Evolutionary conservation across 2,888 invertebrate species (phyloP).

Genomic region (Hypolimnas misippus): DNA sequence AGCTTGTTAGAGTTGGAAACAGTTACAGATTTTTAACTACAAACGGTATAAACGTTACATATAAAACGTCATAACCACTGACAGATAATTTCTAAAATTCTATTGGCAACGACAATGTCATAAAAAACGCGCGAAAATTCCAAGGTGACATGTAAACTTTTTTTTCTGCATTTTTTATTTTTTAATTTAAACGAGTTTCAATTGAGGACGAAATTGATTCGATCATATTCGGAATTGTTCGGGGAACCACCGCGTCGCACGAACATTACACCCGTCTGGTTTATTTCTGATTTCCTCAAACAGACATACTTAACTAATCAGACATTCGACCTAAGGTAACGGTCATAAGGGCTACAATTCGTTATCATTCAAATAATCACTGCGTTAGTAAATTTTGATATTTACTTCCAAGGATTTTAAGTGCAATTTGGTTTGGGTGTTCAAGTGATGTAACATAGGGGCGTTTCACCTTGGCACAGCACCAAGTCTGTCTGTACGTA

Average conservation of each 20-base stretch:
- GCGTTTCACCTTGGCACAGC: constrained; percentile 45
- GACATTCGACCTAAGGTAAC: constrained; percentile 1
- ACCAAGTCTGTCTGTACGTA: constrained; percentile 44
- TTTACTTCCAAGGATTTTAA: constrained; percentile 33
- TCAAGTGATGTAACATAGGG: constrained; percentile 38
- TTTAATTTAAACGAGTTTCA: constrained; percentile 37
- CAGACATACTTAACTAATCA: constrained; percentile 10
- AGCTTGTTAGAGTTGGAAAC: no score
- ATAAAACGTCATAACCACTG: no score
- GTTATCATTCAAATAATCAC: background rate
- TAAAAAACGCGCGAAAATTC: background rate
- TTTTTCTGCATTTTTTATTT: constrained; percentile 18
- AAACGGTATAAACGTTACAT: no score
- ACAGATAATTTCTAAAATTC: no score
- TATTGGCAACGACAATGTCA: no score
- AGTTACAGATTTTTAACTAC: no score
- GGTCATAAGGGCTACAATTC: background rate
- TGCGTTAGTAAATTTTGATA: constrained; percentile 16
- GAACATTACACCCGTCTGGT: constrained; percentile 37
- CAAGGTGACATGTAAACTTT: background rate
- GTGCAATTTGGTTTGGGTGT: constrained; percentile 38
- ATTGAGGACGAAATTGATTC: background rate
- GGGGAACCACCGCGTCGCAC: constrained; percentile 30
- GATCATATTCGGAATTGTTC: constrained; percentile 14
- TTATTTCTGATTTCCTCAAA: constrained; percentile 44